Conservation (phyloP, 2,113 vertebrate species). For the Leptobrachium ailaonicum region DNA sequence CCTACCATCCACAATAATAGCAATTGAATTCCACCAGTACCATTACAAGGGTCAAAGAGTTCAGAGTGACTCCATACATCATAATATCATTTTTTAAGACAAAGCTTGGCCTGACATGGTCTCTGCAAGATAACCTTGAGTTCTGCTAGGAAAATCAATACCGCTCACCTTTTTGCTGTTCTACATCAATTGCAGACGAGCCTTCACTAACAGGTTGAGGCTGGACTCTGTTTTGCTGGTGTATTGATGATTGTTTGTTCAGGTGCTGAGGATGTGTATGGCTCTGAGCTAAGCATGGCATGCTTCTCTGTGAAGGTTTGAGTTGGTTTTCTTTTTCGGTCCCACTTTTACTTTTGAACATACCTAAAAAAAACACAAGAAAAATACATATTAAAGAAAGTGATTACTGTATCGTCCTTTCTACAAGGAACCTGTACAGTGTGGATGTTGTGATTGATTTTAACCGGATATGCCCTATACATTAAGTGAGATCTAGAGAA, state of each 20-base stretch:
- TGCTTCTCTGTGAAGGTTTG: slow-evolving; percentile 89
- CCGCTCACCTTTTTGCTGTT: slow-evolving; percentile 65
- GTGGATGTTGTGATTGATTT: too few species aligned
- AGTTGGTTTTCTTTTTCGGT: slow-evolving; percentile 87
- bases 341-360: slow-evolving; percentile 95
- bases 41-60: too few species aligned
- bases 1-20: too few species aligned
- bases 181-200: slow-evolving; percentile 57
- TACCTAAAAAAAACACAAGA: slow-evolving; percentile 70
- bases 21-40: too few species aligned
- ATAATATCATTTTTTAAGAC: too few species aligned
- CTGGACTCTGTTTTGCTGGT: slow-evolving; percentile 65
- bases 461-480: too few species aligned
- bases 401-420: too few species aligned
- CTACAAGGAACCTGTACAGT: too few species aligned
- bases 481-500: too few species aligned
- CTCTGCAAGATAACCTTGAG: not conserved
- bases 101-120: not conserved
- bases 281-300: slow-evolving; percentile 91
- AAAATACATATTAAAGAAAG: too few species aligned
- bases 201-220: slow-evolving; percentile 72
- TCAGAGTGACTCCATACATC: too few species aligned
- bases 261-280: slow-evolving; percentile 88
- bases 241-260: slow-evolving; percentile 84
- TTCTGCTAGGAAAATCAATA: slow-evolving; percentile 3